Base-by-base conservation (phyloP, 2,113 vertebrate species). In the Ginglymostoma cirratum region DNA sequence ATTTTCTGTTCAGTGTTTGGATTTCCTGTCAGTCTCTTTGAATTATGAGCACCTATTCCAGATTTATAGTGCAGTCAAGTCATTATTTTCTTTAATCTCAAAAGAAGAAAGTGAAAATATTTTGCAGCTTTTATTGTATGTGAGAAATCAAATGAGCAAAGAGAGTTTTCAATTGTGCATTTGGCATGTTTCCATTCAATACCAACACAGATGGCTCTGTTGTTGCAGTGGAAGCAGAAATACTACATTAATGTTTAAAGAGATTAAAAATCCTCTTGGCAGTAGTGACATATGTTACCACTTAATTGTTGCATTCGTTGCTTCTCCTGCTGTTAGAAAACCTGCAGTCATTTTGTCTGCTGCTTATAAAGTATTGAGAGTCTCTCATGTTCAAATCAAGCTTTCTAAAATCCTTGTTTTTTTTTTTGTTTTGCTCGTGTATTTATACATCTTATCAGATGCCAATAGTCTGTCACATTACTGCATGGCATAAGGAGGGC, bases 241-340 rank as follows among this genome's bases (percentile, higher is more conserved):
- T 97, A 97, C 97, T 97, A 97, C 97, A 97, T 98, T 98, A 98
- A 97, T 98, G 97, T 97, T 97, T 98, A 97, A 97, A 96, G 97
- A 97, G 97, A 98, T 98, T 98, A 97, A 98, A 98, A 98, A 97
- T 97, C 97, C 97, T 97, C 97, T 97, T 97, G 97, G 98, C 97
- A 97, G 97, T 97, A 97, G 96, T 97, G 97, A 97, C 98, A 98
- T 98, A 98, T 98, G 98, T 98, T 98, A 97, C 97, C 97, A 97
- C 97, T 97, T 98, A 98, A 98, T 98, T 98, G 97, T 98, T 97
- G 97, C 97, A 97, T 97, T 98, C 97, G 97, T 98, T 97, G 97
- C 97, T 97, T 97, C 97, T 69, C 97, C 97, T 97, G 97, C 97
- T 98, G 97, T 97, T 98, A 97, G 97, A 97, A 97, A 98, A 97